phyloP scores from a whole-genome alignment of 2,888 invertebrate species.

The Ichneumoninae sp. region DNA sequence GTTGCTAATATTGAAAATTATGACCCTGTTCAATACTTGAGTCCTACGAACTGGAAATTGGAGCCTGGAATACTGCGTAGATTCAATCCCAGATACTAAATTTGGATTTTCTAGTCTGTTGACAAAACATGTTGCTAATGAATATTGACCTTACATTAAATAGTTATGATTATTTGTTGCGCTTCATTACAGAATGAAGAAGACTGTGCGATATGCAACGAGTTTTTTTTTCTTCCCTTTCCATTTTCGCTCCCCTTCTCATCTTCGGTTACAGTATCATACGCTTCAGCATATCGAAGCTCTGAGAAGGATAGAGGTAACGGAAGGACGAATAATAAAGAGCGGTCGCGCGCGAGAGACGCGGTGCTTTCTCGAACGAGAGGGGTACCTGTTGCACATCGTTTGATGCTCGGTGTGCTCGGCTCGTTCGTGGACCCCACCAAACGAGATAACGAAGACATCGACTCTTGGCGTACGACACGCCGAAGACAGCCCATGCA shows the following conservation, averaged over 20 bases:
- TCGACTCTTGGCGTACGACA: constrained; percentile 69
- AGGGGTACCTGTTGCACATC: constrained; percentile 42
- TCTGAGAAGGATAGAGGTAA: constrained; percentile 63
- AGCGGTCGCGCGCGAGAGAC: constrained; percentile 43
- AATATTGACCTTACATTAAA: background rate
- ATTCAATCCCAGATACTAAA: background rate
- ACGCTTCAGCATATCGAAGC: constrained; percentile 26
- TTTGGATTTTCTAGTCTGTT: background rate
- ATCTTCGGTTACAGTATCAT: constrained; percentile 35
- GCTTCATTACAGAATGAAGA: constrained; percentile 13
- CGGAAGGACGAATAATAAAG: constrained; percentile 62
- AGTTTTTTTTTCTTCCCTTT: constrained; percentile 43
- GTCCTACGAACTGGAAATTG: background rate
- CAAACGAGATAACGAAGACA: constrained; percentile 74
- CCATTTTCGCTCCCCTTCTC: constrained; percentile 47
- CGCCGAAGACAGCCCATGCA: constrained; percentile 58
- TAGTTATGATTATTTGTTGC: background rate
- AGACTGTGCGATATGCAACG: constrained; percentile 37
- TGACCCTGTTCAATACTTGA: background rate
- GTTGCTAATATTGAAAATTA: background rate
- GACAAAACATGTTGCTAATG: background rate
- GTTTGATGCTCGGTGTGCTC: constrained; percentile 29
- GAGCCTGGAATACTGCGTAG: background rate
- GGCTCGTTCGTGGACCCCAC: constrained; percentile 67
- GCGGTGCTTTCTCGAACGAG: constrained; percentile 33